Base-by-base conservation (phyloP, 2,113 vertebrate species). In the Calidris pugnax region DNA sequence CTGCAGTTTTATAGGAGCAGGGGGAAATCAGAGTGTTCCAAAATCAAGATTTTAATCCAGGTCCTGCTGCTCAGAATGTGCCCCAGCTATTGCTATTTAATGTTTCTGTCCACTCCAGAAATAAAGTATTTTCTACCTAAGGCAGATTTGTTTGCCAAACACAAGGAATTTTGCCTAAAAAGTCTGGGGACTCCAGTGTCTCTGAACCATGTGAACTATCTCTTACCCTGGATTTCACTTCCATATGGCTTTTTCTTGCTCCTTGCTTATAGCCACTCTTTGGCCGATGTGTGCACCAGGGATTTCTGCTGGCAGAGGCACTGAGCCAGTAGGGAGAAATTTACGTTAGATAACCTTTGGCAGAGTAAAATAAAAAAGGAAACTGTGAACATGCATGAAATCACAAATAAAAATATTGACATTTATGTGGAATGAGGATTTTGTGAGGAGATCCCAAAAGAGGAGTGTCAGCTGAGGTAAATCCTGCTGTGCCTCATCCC, bases 391-490 rank as follows among this genome's bases (percentile, higher is more conserved):
- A 81, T 6, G 4, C 26, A 11, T 53, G 72, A 84, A 64, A 35
- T 67, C 9, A 15, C 47, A 32, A 76, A 67, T 27, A 16, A 63
- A 92, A 84, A 47, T 35, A 53, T 4, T 76, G 19, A 9, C 35
- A 19, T 81, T 50, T 41, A 37, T 8, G 33, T 8, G 21, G 41
- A 89, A 59, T 5, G 37, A 69, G 35, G 22, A 77, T 62, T 85
- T 59, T 12, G 15, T 26, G 63, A 13, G 18, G 45, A n/a, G 4
- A 53, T 59, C 50, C 26, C 79, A 9, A 32, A 85, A 48, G 15
- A 60, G 26, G 3, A 69, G 14, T 5, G 2, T 7, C 7, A 1
- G 10, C 21, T 1, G 6, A 51, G 12, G 16, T 27, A 39, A 84
- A 93, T 33, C 45, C 22, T 3, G 2, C 50, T 7, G 8, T 59